Percentiles rank a stretch among this genome's conserved stretches.
phyloP scores from a whole-genome alignment of 1,140 invertebrate genomes.

The Drosophila santomea region DNA sequence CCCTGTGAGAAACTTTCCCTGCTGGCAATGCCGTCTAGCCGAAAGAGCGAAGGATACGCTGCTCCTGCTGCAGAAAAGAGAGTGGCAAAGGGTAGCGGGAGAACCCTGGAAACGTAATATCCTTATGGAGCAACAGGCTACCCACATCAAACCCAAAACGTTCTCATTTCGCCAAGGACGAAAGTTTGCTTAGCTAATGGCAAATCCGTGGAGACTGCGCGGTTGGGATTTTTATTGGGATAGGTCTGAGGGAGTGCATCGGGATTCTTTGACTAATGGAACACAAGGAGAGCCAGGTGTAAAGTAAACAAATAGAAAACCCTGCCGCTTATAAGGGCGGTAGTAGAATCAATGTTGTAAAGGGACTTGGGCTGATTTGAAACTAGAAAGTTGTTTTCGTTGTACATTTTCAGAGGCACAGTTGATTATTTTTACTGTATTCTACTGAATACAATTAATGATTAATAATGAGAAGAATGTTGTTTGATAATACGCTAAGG shows the following conservation, averaged over 20 bases:
- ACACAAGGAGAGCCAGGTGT: slow-evolving; percentile 28
- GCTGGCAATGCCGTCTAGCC: slow-evolving; percentile 57
- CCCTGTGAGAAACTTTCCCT: slow-evolving; percentile 38
- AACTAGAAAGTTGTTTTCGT: not conserved
- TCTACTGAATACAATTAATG: too few relatives aligned
- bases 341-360: slow-evolving; percentile 1
- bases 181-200: slow-evolving; percentile 50
- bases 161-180: slow-evolving; percentile 33
- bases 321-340: not conserved
- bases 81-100: not conserved
- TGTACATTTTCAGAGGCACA: not conserved
- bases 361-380: not conserved
- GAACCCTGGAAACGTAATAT: slow-evolving; percentile 28
- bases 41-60: slow-evolving; percentile 1
- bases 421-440: too few relatives aligned
- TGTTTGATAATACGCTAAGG: too few relatives aligned
- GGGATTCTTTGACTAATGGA: slow-evolving; percentile 34
- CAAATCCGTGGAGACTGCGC: slow-evolving; percentile 8
- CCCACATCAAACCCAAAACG: slow-evolving; percentile 73
- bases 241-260: slow-evolving; percentile 32
- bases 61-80: not conserved
- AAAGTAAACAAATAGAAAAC: slow-evolving; percentile 13
- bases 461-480: too few relatives aligned
- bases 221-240: slow-evolving; percentile 25
- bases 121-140: slow-evolving; percentile 49